Conservation (phyloP, 2,113 vertebrate genomes). For the Trichomycterus rosablanca region DNA sequence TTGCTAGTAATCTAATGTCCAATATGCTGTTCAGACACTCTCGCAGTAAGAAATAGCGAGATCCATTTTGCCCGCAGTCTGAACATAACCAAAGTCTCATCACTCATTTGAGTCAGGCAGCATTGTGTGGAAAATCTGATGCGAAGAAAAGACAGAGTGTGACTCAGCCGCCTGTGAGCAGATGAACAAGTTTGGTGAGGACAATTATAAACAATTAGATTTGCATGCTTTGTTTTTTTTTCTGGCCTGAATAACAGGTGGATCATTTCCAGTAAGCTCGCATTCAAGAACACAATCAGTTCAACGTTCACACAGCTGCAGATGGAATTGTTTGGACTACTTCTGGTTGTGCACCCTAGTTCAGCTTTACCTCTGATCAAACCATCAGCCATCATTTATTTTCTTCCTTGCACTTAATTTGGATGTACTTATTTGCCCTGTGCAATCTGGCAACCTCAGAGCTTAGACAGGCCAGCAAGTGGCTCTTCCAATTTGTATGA, state of each 20-base stretch:
- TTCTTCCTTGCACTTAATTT: no score
- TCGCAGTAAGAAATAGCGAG: no score
- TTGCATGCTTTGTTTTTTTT: slow-evolving; percentile 13
- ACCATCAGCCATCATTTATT: no score
- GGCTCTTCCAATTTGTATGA: no score
- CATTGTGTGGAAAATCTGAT: background rate
- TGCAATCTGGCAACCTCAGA: no score
- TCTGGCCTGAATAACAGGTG: slow-evolving; percentile 22
- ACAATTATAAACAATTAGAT: slow-evolving; percentile 10
- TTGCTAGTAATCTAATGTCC: no score
- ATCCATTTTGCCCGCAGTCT: no score
- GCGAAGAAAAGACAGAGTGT: slow-evolving; percentile 22
- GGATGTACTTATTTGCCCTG: no score
- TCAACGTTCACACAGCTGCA: background rate
- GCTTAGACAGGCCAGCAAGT: no score
- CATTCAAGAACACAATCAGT: background rate
- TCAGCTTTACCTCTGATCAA: no score
- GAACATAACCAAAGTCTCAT: background rate
- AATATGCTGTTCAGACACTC: no score
- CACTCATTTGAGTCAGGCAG: background rate
- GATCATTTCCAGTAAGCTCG: background rate
- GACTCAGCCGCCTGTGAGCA: slow-evolving; percentile 20
- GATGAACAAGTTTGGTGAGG: slow-evolving; percentile 38
- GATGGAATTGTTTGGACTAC: slow-evolving; percentile 25
- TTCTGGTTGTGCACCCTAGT: no score